These are phyloP conservation scores for Probosciger aterrimus DNA, from an alignment of 2,113 vertebrate species.

Conservation along the genomic window DNA sequence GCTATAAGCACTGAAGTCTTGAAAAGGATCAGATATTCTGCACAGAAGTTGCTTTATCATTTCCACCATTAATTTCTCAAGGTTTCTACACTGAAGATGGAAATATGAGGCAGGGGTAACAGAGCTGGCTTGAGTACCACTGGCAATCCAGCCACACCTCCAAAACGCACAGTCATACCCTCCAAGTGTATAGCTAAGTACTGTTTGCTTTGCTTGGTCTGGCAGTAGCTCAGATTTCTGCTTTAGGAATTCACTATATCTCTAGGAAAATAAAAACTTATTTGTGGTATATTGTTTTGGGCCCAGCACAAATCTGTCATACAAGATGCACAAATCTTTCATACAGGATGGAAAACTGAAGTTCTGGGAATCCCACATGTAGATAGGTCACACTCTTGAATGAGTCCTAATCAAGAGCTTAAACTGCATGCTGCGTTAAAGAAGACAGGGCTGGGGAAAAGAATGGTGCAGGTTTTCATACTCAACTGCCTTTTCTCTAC, in stretches of 20 bases:
- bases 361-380: background rate
- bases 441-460: background rate
- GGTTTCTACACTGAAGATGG: background rate
- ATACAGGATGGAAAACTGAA: background rate
- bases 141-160: background rate
- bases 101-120: background rate
- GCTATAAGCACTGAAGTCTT: background rate
- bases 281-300: background rate
- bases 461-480: background rate
- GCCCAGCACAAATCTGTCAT: background rate
- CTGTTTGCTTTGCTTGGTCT: background rate
- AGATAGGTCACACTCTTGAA: background rate
- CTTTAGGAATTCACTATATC: background rate
- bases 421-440: background rate
- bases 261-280: background rate
- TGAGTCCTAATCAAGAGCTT: background rate
- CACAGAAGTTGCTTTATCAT: background rate
- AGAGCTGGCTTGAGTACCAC: background rate
- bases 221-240: background rate
- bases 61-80: background rate
- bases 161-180: background rate
- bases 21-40: background rate
- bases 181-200: background rate
- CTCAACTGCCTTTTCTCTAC: background rate
- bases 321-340: background rate